Conservation (phyloP, 2,888 invertebrate genomes). For the Phyto melanocephala region DNA sequence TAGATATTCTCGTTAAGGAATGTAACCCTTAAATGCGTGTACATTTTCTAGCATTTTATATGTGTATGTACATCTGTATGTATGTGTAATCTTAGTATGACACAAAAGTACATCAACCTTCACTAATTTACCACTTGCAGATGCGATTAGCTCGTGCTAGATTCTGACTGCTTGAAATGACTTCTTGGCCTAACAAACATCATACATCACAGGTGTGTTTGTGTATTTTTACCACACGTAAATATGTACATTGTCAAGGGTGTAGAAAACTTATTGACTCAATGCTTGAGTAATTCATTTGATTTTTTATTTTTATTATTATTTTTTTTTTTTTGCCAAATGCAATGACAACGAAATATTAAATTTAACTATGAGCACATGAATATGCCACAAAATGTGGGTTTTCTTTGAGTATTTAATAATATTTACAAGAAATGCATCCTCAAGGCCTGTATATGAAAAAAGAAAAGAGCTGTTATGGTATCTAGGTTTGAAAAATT, state of each 20-base stretch:
- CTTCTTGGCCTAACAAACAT: conserved; percentile 25
- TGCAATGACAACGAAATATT: conserved; percentile 55
- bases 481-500: conserved; percentile 14
- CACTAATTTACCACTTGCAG: conserved; percentile 51
- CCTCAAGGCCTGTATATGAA: background rate
- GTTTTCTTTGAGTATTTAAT: background rate
- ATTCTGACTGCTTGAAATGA: conserved; percentile 13
- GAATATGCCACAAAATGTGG: conserved; percentile 28
- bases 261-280: conserved; percentile 53
- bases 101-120: conserved; percentile 45
- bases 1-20: background rate
- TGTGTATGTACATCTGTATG: no score
- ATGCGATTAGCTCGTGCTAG: conserved; percentile 63
- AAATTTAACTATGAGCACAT: conserved; percentile 24
- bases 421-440: background rate
- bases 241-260: conserved; percentile 43
- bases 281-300: conserved; percentile 62
- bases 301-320: conserved; percentile 40
- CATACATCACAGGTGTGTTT: background rate
- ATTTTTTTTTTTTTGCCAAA: conserved; percentile 36
- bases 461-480: conserved; percentile 38
- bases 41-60: no score
- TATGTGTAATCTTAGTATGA: no score
- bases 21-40: conserved; percentile 12
- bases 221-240: conserved; percentile 26